These are phyloP conservation scores for Labroides dimidiatus DNA, from an alignment of 2,797 vertebrate species.

Conservation along the genomic window DNA sequence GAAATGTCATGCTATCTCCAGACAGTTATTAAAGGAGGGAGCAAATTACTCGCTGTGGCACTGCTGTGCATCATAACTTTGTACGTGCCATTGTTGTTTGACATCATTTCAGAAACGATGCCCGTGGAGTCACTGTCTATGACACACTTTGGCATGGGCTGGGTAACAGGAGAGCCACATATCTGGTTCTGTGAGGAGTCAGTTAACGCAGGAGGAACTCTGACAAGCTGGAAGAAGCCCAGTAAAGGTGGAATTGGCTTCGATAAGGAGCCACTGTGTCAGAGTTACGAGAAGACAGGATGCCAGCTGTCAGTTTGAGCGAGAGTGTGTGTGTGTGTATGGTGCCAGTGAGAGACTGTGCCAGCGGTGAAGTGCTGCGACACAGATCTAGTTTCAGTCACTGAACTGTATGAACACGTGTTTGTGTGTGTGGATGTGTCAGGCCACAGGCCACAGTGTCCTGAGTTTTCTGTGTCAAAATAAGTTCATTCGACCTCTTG, in stretches of 20 bases:
- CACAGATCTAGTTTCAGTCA: slow-evolving; percentile 71
- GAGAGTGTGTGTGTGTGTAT: slow-evolving; percentile 54
- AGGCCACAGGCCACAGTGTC: not conserved
- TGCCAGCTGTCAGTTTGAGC: slow-evolving; percentile 74
- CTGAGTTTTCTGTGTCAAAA: slow-evolving; percentile 2
- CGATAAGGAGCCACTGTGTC: slow-evolving; percentile 61
- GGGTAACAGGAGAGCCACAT: slow-evolving; percentile 70
- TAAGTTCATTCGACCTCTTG: slow-evolving; percentile 23
- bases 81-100: slow-evolving; percentile 36
- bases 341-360: slow-evolving; percentile 65
- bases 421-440: slow-evolving; percentile 21
- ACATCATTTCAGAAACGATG: slow-evolving; percentile 39
- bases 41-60: slow-evolving; percentile 25
- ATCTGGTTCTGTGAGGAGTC: slow-evolving; percentile 75
- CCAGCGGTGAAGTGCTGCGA: slow-evolving; percentile 65
- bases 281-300: slow-evolving; percentile 61
- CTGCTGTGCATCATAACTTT: slow-evolving; percentile 39
- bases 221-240: slow-evolving; percentile 55
- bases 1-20: slow-evolving; percentile 49
- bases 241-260: slow-evolving; percentile 67
- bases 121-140: slow-evolving; percentile 30
- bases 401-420: slow-evolving; percentile 23
- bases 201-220: slow-evolving; percentile 61
- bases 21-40: slow-evolving; percentile 38
- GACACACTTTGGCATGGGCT: slow-evolving; percentile 41